phyloP scores from a whole-genome alignment of 1,140 invertebrate species.

The Pygmarrhopalites habei region DNA sequence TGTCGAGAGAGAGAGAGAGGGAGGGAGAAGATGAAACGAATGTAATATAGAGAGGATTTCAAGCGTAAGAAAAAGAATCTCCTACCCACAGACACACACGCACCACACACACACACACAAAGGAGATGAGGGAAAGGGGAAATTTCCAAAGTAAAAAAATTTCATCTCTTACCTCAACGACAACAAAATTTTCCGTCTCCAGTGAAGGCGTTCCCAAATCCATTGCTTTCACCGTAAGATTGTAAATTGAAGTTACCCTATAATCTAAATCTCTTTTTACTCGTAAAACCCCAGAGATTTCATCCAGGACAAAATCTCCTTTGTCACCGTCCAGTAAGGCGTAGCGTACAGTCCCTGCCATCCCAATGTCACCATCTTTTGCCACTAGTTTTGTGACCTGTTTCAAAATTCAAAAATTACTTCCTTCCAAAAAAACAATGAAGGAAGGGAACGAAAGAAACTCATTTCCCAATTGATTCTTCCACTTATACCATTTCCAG shows the following conservation, averaged over 20 bases:
- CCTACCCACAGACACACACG: too few species aligned
- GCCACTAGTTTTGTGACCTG: conserved; percentile 56
- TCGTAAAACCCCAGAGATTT: conserved; percentile 71
- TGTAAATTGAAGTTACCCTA: conserved; percentile 79
- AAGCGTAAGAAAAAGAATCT: too few species aligned
- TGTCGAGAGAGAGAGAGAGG: too few species aligned
- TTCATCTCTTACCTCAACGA: conserved; percentile 70
- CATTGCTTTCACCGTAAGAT: conserved; percentile 69
- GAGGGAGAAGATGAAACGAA: too few species aligned
- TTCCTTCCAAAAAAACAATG: too few species aligned
- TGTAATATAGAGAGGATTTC: too few species aligned
- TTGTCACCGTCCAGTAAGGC: conserved; percentile 58
- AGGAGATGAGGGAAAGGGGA: too few species aligned
- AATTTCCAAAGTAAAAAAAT: too few species aligned
- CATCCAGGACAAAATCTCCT: conserved; percentile 64
- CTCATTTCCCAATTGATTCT: conserved; percentile 65
- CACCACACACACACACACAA: too few species aligned
- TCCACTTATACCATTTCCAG: too few species aligned
- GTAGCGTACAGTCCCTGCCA: conserved; percentile 64
- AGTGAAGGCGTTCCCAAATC: conserved; percentile 63
- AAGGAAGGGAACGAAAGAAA: conserved; percentile 41
- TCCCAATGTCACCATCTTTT: conserved; percentile 74
- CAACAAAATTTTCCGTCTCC: conserved; percentile 60
- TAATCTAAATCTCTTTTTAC: conserved; percentile 71
- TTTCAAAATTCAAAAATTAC: too few species aligned